Base-by-base conservation (phyloP, 2,113 vertebrate species). In the Plecotus auritus region DNA sequence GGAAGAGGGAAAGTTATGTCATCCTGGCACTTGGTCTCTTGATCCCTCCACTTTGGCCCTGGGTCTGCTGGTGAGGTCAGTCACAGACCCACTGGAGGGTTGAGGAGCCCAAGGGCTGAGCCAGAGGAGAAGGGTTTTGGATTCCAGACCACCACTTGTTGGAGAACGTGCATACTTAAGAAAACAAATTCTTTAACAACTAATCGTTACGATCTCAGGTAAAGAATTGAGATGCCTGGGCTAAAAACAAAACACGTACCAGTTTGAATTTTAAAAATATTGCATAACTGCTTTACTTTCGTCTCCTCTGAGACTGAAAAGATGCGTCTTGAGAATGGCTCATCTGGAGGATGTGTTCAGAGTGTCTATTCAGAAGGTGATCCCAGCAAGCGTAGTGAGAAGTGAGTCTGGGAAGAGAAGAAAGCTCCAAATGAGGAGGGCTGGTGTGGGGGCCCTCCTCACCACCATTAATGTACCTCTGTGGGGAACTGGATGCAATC, bases 351-450 rank as follows among this genome's bases (percentile, higher is more conserved):
- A 7, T 10, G 83, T 47, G 22, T 35, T 40, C 67, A 83, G 23
- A 35, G 8, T 35, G 37, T 90, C 74, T 95, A n/a, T 61, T 74
- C 85, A 74, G 69, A 92, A 84, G 83, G 37, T 59, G 47, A 73
- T 66, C 49, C 11, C 18, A 54, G 85, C 42, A 85, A 49, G 22
- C 13, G 0, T 2, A 32, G 12, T 72, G 35, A 88, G 14, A 80
- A 13, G 28, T 20, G 73, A 88, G 40, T 56, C 47, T 26, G 22
- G 54, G 40, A 66, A 92, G 35, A 67, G 32, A 56, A 86, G 35
- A 61, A 66, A n/a, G 35, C 59, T 61, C 26, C 59, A 26, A 26
- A 61, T 61, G 59, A 61, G 4, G 23, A 61, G 59, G 59, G 59
- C 59, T 61, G 59, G 59, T 12, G 23, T 61, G 59, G 56, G 56